These are phyloP conservation scores for Dinocampus coccinellae DNA, from an alignment of 2,888 invertebrate species.

Conservation along the genomic window DNA sequence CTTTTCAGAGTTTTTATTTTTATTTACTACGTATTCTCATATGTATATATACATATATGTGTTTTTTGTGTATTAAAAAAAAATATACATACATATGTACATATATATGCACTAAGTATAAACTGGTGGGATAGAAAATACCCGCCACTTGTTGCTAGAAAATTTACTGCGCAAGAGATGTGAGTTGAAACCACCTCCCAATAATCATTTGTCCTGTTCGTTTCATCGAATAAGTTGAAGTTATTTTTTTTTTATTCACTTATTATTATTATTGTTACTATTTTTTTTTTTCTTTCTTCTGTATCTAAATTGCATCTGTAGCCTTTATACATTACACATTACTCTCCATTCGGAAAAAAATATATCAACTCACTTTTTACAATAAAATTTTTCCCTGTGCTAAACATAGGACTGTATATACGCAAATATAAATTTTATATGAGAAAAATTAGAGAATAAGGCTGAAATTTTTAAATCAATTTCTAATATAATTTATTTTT, in stretches of 20 bases:
- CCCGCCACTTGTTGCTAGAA: constrained; percentile 38
- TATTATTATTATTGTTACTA: too few species aligned
- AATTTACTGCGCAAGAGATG: constrained; percentile 25
- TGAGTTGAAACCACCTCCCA: constrained; percentile 1
- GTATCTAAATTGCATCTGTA: background rate
- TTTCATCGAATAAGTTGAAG: constrained; percentile 5
- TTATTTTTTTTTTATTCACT: constrained; percentile 10
- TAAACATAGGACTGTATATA: background rate
- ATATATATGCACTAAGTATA: background rate
- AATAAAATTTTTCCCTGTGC: too few species aligned
- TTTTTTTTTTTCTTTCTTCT: too few species aligned
- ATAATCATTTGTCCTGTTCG: constrained; percentile 21
- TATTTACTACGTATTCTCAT: too few species aligned
- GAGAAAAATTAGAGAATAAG: background rate
- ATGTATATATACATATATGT: background rate
- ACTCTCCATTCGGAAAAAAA: background rate
- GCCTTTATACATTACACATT: background rate
- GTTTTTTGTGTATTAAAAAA: background rate
- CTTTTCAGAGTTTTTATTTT: too few species aligned
- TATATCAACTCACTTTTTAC: background rate
- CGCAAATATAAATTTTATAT: background rate
- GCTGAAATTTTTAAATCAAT: background rate
- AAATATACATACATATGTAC: background rate
- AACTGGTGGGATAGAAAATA: constrained; percentile 21
- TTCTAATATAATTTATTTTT: background rate